A percentile compares a stretch with the other conserved stretches of the same genome.
Evolutionary conservation across 2,113 vertebrate genomes (phyloP).

Genomic region (Cyrtonyx montezumae): DNA sequence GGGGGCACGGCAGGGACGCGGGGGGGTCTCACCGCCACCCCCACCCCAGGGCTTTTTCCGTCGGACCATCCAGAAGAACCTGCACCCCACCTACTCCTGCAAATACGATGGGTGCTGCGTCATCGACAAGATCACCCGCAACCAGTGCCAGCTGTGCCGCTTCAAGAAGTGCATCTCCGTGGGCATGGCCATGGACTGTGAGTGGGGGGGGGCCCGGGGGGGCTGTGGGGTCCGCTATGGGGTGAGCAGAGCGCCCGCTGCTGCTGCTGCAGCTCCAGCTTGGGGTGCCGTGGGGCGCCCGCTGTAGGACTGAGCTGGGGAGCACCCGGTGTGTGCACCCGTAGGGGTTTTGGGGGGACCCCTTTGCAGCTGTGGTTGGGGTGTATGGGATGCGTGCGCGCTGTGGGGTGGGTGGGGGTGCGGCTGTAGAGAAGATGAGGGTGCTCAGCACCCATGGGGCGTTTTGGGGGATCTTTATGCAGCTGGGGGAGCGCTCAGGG

Average conservation of each 20-base stretch:
- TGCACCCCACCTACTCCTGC: slow-evolving; percentile 93
- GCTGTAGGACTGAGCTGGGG: neutral
- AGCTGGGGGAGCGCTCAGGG: no score
- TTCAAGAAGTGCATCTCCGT: slow-evolving; percentile 96
- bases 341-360: no score
- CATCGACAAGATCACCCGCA: slow-evolving; percentile 98
- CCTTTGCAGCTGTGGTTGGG: no score
- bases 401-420: no score
- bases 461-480: no score
- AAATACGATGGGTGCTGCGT: slow-evolving; percentile 96
- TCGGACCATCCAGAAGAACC: slow-evolving; percentile 97
- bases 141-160: slow-evolving; percentile 98
- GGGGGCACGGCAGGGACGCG: no score
- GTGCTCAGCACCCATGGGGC: no score
- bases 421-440: no score
- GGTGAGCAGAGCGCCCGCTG: neutral
- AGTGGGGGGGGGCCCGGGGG: slow-evolving; percentile 43
- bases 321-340: neutral
- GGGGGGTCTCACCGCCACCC: neutral
- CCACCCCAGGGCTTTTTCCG: slow-evolving; percentile 91
- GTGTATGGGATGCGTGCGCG: no score
- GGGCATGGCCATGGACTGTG: slow-evolving; percentile 87
- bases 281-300: neutral
- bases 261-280: neutral
- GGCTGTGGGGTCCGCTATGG: neutral